Percentiles rank a stretch among this genome's conserved stretches.
Conservation (phyloP, 1,140 invertebrate species). For the Meteorus sp. region DNA sequence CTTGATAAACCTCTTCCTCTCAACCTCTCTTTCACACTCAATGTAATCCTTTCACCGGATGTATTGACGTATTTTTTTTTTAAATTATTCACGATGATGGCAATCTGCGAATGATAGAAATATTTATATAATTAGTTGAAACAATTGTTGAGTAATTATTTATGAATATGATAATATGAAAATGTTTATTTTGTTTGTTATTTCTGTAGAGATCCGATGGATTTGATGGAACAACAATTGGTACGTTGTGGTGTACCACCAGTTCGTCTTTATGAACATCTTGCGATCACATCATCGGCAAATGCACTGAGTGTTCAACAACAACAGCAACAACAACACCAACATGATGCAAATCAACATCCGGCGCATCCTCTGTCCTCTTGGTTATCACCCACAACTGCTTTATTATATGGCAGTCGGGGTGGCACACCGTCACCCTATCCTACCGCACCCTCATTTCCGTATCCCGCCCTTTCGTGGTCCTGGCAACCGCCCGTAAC, state of each 20-base stretch:
- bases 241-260: slow-evolving; percentile 55
- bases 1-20: slow-evolving; percentile 4
- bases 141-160: slow-evolving; percentile 14
- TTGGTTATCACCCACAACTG: slow-evolving; percentile 42
- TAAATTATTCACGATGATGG: no score
- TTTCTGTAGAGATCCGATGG: slow-evolving; percentile 55
- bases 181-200: background rate
- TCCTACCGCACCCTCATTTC: slow-evolving; percentile 38
- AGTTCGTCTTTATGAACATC: slow-evolving; percentile 54
- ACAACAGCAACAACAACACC: slow-evolving; percentile 41
- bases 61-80: background rate
- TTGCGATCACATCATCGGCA: slow-evolving; percentile 47
- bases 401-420: slow-evolving; percentile 41
- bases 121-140: no score
- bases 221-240: slow-evolving; percentile 57
- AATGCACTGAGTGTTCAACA: slow-evolving; percentile 36
- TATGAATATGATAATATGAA: background rate
- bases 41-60: background rate
- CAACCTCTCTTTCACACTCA: background rate
- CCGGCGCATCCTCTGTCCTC: slow-evolving; percentile 37
- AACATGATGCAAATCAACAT: slow-evolving; percentile 24
- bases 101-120: no score
- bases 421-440: slow-evolving; percentile 46
- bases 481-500: slow-evolving; percentile 51
- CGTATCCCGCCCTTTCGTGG: slow-evolving; percentile 50